These are phyloP conservation scores for Dioctria linearis DNA, from an alignment of 2,888 invertebrate genomes.

Conservation along the genomic window DNA sequence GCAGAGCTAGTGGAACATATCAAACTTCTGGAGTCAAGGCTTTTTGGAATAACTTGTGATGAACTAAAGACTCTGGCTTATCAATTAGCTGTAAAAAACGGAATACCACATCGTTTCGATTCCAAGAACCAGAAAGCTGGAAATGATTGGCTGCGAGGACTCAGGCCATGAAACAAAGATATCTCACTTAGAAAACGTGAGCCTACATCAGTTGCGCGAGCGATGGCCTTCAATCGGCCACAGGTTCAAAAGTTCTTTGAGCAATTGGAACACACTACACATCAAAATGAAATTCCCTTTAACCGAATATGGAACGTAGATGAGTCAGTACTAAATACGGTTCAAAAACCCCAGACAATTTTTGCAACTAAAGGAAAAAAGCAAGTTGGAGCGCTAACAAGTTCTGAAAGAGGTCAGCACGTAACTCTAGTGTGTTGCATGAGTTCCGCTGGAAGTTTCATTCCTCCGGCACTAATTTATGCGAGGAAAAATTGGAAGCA, in stretches of 20 bases:
- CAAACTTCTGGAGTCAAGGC: too few relatives aligned
- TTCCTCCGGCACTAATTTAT: slow-evolving; percentile 33
- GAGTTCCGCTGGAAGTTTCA: slow-evolving; percentile 43
- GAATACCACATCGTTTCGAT: too few relatives aligned
- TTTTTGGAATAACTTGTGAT: too few relatives aligned
- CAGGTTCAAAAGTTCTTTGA: not conserved
- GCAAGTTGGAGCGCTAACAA: slow-evolving; percentile 36
- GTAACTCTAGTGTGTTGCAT: slow-evolving; percentile 39
- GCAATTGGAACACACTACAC: not conserved
- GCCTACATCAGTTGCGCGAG: too few relatives aligned
- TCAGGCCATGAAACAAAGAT: too few relatives aligned
- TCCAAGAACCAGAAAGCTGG: too few relatives aligned
- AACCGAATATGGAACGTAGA: not conserved
- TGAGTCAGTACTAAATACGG: not conserved
- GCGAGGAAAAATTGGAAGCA: slow-evolving; percentile 3
- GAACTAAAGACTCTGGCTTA: too few relatives aligned
- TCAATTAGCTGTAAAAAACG: too few relatives aligned
- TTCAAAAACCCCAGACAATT: slow-evolving; percentile 30
- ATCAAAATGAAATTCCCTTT: not conserved
- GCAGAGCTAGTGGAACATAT: too few relatives aligned
- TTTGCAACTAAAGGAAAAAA: slow-evolving; percentile 42
- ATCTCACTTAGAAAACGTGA: too few relatives aligned
- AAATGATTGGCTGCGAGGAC: too few relatives aligned
- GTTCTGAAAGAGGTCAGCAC: slow-evolving; percentile 38
- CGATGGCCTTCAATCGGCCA: too few relatives aligned